Evolutionary conservation across 2,113 vertebrate species (phyloP), one percentile per base, ranked within the genome.

Genomic region (Rhinolophus sinicus): DNA sequence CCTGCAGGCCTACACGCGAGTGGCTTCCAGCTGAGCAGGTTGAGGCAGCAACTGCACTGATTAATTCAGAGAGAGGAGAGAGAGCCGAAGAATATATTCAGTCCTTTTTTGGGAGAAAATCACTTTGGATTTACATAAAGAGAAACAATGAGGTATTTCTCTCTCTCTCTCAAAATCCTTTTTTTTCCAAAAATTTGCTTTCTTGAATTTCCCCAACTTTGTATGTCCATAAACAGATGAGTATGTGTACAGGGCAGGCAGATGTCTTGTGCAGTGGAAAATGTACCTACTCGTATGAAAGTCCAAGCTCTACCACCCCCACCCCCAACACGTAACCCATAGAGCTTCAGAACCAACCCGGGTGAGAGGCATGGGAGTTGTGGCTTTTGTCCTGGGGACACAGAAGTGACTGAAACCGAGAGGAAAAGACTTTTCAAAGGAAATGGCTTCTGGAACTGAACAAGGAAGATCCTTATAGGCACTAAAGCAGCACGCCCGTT

Each of bases 121-220:
- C 56, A 73, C 77, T 87, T 72, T 62, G 62, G 64, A 93, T 88
- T 95, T 93, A 85, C 72, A 95, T 86, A 75, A 90, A 88, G 26
- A 87, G 60, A 93, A 90, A 65, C 8, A 75, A 92, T 40, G 60
- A 94, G n/a, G n/a, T 16, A 76, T 86, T 80, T 86, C 35, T 69
- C 54, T 69, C 54, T 76, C 2, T 54, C 40, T 65, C 24, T 33
- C 9, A 58, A 78, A 91, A 76, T 87, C 40, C 10, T 62, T n/a
- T 52, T 67, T 40, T 60, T 14, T 82, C 10, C 35, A 50, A 50
- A 60, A 40, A 33, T 78, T 60, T 67, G n/a, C 62, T 89, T 72
- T 78, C 73, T 75, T 92, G 9, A 91, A 64, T 70, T 72, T 94
- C 4, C 38, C 35, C 8, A 15, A 60, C 6, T 89, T 33, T 62